Percentiles rank a stretch among this genome's conserved stretches.
phyloP scores from a whole-genome alignment of 2,888 invertebrate genomes.

The Galerucella pusilla region DNA sequence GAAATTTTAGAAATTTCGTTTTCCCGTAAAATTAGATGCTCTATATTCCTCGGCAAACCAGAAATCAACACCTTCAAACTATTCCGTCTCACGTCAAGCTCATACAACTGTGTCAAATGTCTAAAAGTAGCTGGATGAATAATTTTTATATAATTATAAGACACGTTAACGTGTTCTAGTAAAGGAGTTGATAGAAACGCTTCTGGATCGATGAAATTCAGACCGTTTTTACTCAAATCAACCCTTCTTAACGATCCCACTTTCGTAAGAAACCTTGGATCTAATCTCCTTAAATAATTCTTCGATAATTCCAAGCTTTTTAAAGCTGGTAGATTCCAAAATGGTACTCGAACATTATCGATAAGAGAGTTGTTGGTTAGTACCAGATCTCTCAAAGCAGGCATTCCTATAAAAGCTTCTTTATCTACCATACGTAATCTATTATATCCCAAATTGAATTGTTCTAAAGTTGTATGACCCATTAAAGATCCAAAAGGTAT shows the following conservation, averaged over 20 bases:
- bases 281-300: conserved; percentile 79
- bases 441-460: conserved; percentile 85
- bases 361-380: conserved; percentile 85
- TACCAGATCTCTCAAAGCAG: conserved; percentile 83
- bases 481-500: conserved; percentile 82
- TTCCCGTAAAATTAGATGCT: conserved; percentile 76
- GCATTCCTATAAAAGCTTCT: conserved; percentile 86
- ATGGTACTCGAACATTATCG: conserved; percentile 78
- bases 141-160: conserved; percentile 76
- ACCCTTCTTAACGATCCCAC: conserved; percentile 80
- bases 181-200: conserved; percentile 78
- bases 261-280: conserved; percentile 78
- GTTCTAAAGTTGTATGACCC: conserved; percentile 83
- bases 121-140: conserved; percentile 83
- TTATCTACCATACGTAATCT: conserved; percentile 78
- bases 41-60: conserved; percentile 80
- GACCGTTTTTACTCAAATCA: conserved; percentile 80
- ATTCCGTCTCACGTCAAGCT: conserved; percentile 82
- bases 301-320: conserved; percentile 86
- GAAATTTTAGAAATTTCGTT: conserved; percentile 76
- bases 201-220: conserved; percentile 77
- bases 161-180: conserved; percentile 83
- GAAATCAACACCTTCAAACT: conserved; percentile 80
- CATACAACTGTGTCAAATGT: conserved; percentile 79
- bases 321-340: conserved; percentile 86